Percentiles rank a stretch among this genome's conserved stretches.
Conservation (phyloP, 2,797 vertebrate genomes). For the Pantherophis alleghaniensis region DNA sequence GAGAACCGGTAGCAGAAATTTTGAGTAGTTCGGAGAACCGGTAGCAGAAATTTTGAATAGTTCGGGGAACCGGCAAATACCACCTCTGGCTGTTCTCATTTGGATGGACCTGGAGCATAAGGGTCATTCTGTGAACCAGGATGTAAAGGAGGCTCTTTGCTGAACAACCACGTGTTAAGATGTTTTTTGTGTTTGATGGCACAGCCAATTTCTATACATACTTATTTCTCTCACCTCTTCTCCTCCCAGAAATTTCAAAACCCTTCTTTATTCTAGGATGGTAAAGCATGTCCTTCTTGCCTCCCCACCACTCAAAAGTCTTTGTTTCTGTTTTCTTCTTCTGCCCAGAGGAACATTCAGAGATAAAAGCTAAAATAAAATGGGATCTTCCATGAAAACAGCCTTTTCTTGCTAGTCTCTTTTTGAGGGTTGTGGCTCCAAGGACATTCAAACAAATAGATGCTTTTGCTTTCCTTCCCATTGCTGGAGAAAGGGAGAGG, state of each 20-base stretch:
- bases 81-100: neutral
- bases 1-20: no score
- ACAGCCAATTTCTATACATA: neutral
- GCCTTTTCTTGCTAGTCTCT: neutral
- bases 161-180: neutral
- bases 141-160: neutral
- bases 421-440: neutral
- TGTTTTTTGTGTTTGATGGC: neutral
- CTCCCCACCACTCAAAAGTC: neutral
- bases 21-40: no score
- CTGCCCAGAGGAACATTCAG: neutral
- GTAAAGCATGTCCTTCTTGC: neutral
- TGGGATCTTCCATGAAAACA: neutral
- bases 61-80: no score
- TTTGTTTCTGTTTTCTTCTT: neutral
- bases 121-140: neutral
- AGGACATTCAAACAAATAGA: neutral
- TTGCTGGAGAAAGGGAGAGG: neutral
- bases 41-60: no score
- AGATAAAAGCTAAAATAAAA: neutral
- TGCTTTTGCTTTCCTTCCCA: neutral
- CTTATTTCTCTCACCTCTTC: neutral
- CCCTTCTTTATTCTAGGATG: neutral
- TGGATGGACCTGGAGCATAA: conserved; percentile 10
- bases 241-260: neutral